A percentile compares a stretch with the other conserved stretches of the same genome.
These are phyloP conservation scores for Drosophila insularis DNA, from an alignment of 1,140 invertebrate genomes.

Conservation along the genomic window DNA sequence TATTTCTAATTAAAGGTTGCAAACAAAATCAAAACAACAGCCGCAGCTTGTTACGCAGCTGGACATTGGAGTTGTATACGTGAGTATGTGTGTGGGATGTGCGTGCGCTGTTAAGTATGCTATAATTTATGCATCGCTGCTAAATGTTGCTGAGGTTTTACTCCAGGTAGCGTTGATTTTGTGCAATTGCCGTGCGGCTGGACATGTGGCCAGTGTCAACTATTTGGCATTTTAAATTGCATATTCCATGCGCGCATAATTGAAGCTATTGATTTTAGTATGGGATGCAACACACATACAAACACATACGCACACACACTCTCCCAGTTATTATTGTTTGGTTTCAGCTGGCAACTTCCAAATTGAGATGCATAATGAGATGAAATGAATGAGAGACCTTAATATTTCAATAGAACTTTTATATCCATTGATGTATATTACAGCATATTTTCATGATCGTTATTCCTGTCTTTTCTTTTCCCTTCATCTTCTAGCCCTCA, in stretches of 20 bases:
- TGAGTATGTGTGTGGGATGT: slow-evolving; percentile 14
- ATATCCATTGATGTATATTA: no score
- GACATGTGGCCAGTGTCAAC: slow-evolving; percentile 47
- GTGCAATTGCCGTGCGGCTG: slow-evolving; percentile 50
- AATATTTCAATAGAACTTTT: background rate
- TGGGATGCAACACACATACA: slow-evolving; percentile 21
- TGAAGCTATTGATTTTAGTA: slow-evolving; percentile 61
- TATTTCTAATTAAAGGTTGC: slow-evolving; percentile 78
- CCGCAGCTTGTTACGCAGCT: slow-evolving; percentile 48
- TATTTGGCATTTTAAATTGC: slow-evolving; percentile 68
- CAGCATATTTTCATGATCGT: no score
- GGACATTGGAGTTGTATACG: slow-evolving; percentile 30
- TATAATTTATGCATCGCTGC: slow-evolving; percentile 75
- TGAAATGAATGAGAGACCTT: background rate
- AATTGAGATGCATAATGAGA: slow-evolving; percentile 3
- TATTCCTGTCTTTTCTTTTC: background rate
- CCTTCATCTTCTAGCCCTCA: background rate
- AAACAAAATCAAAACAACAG: slow-evolving; percentile 79
- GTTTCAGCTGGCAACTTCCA: background rate
- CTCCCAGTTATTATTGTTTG: slow-evolving; percentile 4
- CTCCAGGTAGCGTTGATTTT: slow-evolving; percentile 56
- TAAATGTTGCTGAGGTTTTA: slow-evolving; percentile 72
- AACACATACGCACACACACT: background rate
- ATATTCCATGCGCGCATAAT: slow-evolving; percentile 70
- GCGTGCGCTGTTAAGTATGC: slow-evolving; percentile 68